phyloP scores from a whole-genome alignment of 2,888 invertebrate genomes.

The Idaea aversata region DNA sequence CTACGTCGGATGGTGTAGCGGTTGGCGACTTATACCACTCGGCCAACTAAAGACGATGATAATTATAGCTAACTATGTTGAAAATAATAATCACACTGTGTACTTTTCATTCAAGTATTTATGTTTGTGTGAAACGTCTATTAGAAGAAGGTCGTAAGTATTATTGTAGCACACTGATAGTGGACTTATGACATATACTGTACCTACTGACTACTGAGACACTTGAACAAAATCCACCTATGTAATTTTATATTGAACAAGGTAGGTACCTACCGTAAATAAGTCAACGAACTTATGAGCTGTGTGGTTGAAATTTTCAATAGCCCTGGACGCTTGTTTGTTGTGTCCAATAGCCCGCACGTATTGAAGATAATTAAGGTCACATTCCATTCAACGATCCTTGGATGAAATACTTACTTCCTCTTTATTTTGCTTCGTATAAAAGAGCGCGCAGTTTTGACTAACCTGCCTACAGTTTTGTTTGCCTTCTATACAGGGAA shows the following conservation, averaged over 20 bases:
- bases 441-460: background rate
- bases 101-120: too few relatives aligned
- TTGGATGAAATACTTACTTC: constrained; percentile 37
- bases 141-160: too few relatives aligned
- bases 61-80: too few relatives aligned
- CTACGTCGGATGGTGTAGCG: too few relatives aligned
- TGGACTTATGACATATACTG: too few relatives aligned
- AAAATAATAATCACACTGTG: too few relatives aligned
- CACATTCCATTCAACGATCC: constrained; percentile 7
- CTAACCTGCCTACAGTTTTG: background rate
- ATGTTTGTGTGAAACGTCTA: too few relatives aligned
- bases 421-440: constrained; percentile 24
- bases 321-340: constrained; percentile 11
- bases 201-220: constrained; percentile 19
- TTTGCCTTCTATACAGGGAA: background rate
- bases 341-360: constrained; percentile 7
- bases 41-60: too few relatives aligned
- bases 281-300: constrained; percentile 61
- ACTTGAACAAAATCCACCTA: constrained; percentile 40
- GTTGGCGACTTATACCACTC: too few relatives aligned
- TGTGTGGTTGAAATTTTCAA: constrained; percentile 14
- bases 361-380: background rate
- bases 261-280: constrained; percentile 30
- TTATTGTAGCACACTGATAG: too few relatives aligned
- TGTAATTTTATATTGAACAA: constrained; percentile 67